phyloP scores from a whole-genome alignment of 2,888 invertebrate genomes.

The Hydraecia micacea region DNA sequence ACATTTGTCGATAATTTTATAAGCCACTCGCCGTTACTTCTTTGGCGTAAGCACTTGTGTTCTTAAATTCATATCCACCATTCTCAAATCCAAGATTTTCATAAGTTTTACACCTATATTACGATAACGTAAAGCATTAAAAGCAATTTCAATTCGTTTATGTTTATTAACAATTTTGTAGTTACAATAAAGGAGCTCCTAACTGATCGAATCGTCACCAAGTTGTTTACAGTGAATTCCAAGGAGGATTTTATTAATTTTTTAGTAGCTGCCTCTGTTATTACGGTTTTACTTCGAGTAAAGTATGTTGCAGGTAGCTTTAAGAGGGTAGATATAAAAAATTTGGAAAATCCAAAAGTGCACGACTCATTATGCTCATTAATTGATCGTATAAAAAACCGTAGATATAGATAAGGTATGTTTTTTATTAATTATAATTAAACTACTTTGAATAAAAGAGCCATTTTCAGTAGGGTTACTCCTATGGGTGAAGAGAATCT shows the following conservation, averaged over 20 bases:
- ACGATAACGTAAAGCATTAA: slow-evolving; percentile 37
- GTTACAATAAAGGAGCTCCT: slow-evolving; percentile 28
- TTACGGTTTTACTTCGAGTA: background rate
- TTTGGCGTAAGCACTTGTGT: background rate
- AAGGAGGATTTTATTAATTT: slow-evolving; percentile 51
- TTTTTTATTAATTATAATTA: too few species aligned
- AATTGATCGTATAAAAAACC: too few species aligned
- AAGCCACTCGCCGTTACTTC: too few species aligned
- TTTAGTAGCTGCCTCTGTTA: slow-evolving; percentile 44
- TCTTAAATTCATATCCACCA: slow-evolving; percentile 35
- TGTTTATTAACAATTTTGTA: slow-evolving; percentile 46
- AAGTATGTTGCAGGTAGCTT: slow-evolving; percentile 37
- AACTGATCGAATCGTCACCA: slow-evolving; percentile 27
- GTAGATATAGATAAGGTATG: too few species aligned
- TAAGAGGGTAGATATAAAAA: background rate
- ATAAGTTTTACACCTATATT: slow-evolving; percentile 30
- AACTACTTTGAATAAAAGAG: too few species aligned
- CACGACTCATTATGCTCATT: too few species aligned
- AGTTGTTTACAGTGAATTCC: slow-evolving; percentile 28
- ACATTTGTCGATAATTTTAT: background rate
- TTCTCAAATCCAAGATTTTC: slow-evolving; percentile 32
- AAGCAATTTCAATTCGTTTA: slow-evolving; percentile 39
- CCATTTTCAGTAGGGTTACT: too few species aligned
- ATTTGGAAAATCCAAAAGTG: too few species aligned
- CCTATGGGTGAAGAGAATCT: too few species aligned